Percentiles rank a stretch among this genome's conserved stretches.
phyloP scores from a whole-genome alignment of 2,888 invertebrate genomes.

The Acrobasis suavella region DNA sequence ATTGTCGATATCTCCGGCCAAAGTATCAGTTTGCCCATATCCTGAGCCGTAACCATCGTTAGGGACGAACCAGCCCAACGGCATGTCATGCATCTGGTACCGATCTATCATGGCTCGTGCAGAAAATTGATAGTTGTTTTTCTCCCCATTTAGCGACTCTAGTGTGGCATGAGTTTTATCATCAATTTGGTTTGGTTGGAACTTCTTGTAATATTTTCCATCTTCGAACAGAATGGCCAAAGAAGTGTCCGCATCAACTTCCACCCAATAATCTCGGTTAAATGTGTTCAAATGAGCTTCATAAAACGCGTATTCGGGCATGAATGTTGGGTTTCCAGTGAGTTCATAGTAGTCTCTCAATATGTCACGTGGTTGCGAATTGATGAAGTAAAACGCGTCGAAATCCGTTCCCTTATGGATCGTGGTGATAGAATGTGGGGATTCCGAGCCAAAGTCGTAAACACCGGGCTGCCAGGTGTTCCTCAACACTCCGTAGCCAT shows the following conservation, averaged over 20 bases:
- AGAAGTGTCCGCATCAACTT: slow-evolving; percentile 47
- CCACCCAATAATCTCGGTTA: slow-evolving; percentile 75
- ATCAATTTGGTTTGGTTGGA: slow-evolving; percentile 59
- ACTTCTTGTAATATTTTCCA: slow-evolving; percentile 66
- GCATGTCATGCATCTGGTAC: slow-evolving; percentile 66
- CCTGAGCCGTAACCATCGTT: slow-evolving; percentile 76
- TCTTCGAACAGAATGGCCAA: slow-evolving; percentile 69
- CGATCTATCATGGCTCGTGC: slow-evolving; percentile 74
- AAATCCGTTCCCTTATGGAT: slow-evolving; percentile 54
- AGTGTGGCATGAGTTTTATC: slow-evolving; percentile 57
- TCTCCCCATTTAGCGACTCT: slow-evolving; percentile 73
- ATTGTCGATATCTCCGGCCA: slow-evolving; percentile 69
- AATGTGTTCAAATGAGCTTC: slow-evolving; percentile 74
- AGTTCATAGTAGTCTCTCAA: slow-evolving; percentile 70
- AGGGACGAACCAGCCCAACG: slow-evolving; percentile 73
- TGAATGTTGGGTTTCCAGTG: slow-evolving; percentile 64
- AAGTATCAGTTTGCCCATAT: slow-evolving; percentile 69
- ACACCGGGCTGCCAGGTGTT: slow-evolving; percentile 70
- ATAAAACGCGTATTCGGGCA: slow-evolving; percentile 73
- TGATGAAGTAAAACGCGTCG: slow-evolving; percentile 71
- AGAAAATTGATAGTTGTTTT: slow-evolving; percentile 73
- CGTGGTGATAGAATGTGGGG: slow-evolving; percentile 42
- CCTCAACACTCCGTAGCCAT: slow-evolving; percentile 67
- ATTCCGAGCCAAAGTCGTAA: slow-evolving; percentile 63
- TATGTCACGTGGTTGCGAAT: slow-evolving; percentile 53